Percentiles rank a stretch among this genome's conserved stretches.
These are phyloP conservation scores for Marmota monax DNA, from an alignment of 2,113 vertebrate species.

Conservation along the genomic window DNA sequence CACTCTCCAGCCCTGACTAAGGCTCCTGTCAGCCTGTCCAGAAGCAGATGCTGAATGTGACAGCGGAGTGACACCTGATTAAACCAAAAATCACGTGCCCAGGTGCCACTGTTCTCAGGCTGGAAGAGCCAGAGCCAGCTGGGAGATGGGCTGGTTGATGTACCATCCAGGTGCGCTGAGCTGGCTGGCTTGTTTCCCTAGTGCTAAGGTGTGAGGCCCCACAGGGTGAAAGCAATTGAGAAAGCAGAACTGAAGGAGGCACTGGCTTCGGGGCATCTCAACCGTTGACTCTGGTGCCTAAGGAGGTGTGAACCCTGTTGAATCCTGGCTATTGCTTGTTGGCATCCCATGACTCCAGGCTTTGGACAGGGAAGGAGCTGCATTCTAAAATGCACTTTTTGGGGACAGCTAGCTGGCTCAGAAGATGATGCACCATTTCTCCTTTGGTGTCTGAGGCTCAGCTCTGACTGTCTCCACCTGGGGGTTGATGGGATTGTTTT, in stretches of 20 bases:
- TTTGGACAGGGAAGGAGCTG: too few relatives aligned
- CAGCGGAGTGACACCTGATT: not conserved
- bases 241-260: not conserved
- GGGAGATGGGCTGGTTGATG: not conserved
- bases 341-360: too few relatives aligned
- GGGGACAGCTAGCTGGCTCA: too few relatives aligned
- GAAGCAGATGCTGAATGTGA: too few relatives aligned
- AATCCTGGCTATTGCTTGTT: not conserved
- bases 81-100: fast-evolving
- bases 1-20: not conserved
- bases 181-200: not conserved
- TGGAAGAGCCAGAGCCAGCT: not conserved
- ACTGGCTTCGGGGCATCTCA: not conserved
- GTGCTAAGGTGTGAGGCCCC: fast-evolving
- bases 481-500: not conserved
- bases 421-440: too few relatives aligned
- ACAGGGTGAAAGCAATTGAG: not conserved
- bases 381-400: too few relatives aligned
- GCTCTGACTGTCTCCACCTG: too few relatives aligned
- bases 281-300: not conserved
- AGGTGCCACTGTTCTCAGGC: fast-evolving
- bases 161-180: fast-evolving
- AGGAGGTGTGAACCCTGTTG: too few relatives aligned
- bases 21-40: not conserved
- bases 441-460: too few relatives aligned